Percentiles rank a stretch among this genome's conserved stretches.
phyloP scores from a whole-genome alignment of 1,140 invertebrate species.

The Belonocnema kinseyi region DNA sequence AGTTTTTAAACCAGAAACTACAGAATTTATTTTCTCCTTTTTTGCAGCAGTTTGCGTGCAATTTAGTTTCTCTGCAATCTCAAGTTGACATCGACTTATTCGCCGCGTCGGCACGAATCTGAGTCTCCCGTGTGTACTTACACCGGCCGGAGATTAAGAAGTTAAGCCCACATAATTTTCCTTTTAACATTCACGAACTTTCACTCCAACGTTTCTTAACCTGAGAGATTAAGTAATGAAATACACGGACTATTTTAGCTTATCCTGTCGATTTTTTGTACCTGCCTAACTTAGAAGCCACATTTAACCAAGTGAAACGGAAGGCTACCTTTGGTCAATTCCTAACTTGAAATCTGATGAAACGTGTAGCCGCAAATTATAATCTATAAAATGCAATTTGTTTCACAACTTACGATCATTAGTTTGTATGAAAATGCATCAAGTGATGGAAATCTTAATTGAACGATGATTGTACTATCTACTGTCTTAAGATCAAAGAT shows the following conservation, averaged over 20 bases:
- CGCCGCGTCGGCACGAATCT: slow-evolving; percentile 51
- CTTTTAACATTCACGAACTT: slow-evolving; percentile 25
- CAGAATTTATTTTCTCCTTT: slow-evolving; percentile 34
- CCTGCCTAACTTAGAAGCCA: too few species aligned
- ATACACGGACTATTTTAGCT: neutral
- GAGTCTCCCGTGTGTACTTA: slow-evolving; percentile 44
- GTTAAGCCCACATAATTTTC: slow-evolving; percentile 29
- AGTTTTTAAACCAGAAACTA: slow-evolving; percentile 7
- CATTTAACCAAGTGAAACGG: too few species aligned
- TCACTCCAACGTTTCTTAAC: slow-evolving; percentile 22
- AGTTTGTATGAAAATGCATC: too few species aligned
- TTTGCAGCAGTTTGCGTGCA: slow-evolving; percentile 44
- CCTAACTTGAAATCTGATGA: too few species aligned
- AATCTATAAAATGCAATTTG: too few species aligned
- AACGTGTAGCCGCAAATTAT: too few species aligned
- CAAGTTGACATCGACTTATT: slow-evolving; percentile 42
- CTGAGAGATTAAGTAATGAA: slow-evolving; percentile 6
- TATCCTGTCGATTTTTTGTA: neutral
- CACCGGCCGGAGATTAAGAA: slow-evolving; percentile 23
- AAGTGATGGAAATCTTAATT: too few species aligned
- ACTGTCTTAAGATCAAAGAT: too few species aligned
- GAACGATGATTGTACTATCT: too few species aligned
- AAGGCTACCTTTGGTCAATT: too few species aligned
- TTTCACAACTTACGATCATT: too few species aligned
- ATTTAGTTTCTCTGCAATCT: slow-evolving; percentile 43